These are phyloP conservation scores for Heterodera filipjevi DNA, from an alignment of 2,888 invertebrate genomes.

Conservation along the genomic window DNA sequence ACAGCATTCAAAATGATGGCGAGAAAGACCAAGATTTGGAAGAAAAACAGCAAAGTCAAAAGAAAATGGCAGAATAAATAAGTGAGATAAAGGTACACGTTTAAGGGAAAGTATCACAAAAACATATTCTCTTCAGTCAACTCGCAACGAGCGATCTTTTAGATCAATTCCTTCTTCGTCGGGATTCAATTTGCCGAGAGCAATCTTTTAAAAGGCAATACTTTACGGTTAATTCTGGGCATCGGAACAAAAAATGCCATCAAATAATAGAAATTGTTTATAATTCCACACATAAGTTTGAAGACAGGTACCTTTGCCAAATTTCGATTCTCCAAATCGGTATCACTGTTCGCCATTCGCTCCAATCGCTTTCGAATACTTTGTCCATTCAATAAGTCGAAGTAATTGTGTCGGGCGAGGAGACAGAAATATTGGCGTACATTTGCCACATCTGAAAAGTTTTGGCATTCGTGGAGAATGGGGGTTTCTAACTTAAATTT, in stretches of 20 bases:
- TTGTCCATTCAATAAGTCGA: constrained; percentile 17
- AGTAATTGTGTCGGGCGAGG: constrained; percentile 24
- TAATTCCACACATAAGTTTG: too few species aligned
- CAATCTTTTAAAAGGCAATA: constrained; percentile 24
- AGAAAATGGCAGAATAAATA: neutral
- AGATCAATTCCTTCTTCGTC: constrained; percentile 37
- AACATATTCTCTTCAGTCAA: neutral
- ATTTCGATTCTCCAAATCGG: constrained; percentile 37
- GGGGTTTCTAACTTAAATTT: too few species aligned
- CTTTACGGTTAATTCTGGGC: neutral
- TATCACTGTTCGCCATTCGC: constrained; percentile 30
- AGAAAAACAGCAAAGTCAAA: neutral
- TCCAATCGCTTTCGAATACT: constrained; percentile 33
- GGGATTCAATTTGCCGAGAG: constrained; percentile 39
- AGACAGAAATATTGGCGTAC: constrained; percentile 43
- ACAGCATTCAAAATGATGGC: neutral
- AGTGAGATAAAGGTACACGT: constrained; percentile 17
- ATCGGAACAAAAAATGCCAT: too few species aligned
- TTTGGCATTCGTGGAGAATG: too few species aligned
- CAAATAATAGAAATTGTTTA: too few species aligned
- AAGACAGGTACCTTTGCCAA: constrained; percentile 33
- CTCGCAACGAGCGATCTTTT: neutral
- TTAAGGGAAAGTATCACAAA: neutral
- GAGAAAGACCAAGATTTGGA: neutral
- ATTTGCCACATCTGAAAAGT: constrained; percentile 38